These are phyloP conservation scores for Drosophila monieri DNA, from an alignment of 2,888 invertebrate species.

Conservation along the genomic window DNA sequence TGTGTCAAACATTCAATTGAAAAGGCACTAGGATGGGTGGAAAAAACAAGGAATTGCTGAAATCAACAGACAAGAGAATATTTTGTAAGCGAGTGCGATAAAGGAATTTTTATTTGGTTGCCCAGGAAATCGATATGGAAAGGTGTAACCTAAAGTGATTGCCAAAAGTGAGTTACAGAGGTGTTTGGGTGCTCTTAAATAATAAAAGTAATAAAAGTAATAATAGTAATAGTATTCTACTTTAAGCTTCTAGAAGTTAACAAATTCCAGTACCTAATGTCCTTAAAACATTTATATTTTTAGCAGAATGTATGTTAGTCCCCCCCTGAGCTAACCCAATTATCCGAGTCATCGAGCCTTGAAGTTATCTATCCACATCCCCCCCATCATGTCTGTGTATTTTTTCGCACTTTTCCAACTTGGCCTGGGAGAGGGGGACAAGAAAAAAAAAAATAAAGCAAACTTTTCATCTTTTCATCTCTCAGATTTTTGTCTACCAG, in stretches of 20 bases:
- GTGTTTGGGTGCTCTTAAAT: not conserved
- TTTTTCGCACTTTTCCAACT: slow-evolving; percentile 20
- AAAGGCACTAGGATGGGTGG: not conserved
- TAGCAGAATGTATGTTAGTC: not conserved
- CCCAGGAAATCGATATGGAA: not conserved
- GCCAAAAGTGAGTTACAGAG: not conserved
- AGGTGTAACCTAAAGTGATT: slow-evolving; percentile 10
- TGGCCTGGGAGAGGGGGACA: not conserved
- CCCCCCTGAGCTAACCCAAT: slow-evolving; percentile 14
- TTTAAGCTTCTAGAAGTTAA: too few relatives aligned
- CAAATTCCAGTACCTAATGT: not conserved
- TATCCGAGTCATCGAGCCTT: slow-evolving; percentile 31
- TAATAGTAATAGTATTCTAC: not conserved
- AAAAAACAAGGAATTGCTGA: slow-evolving; percentile 14
- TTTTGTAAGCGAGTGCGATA: not conserved
- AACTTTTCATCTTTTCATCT: slow-evolving; percentile 33
- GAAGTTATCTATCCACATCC: slow-evolving; percentile 22
- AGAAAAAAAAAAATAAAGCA: slow-evolving; percentile 7
- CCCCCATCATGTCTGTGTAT: slow-evolving; percentile 10
- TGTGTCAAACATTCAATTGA: slow-evolving; percentile 69
- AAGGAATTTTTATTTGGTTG: slow-evolving; percentile 16
- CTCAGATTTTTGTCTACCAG: slow-evolving; percentile 27
- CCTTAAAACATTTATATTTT: slow-evolving; percentile 9
- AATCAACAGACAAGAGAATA: slow-evolving; percentile 1
- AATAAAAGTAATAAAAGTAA: not conserved